Conservation (phyloP, 2,797 vertebrate genomes). For the Acipenser ruthenus region DNA sequence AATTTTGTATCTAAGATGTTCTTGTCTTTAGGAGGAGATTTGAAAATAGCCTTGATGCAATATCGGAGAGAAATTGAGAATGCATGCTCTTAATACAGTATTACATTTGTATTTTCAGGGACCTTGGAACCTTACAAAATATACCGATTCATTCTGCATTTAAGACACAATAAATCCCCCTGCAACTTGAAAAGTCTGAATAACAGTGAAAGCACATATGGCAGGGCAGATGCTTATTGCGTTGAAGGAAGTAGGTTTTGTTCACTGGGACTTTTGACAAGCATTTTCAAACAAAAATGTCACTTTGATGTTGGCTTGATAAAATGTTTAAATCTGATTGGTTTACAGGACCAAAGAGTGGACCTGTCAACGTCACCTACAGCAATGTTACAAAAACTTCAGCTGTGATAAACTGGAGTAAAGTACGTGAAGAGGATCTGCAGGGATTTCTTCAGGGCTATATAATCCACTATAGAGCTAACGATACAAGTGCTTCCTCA, state of each 20-base stretch:
- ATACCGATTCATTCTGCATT: conserved; percentile 60
- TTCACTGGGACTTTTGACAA: not conserved
- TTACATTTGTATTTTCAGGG: conserved; percentile 25
- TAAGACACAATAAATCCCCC: conserved; percentile 33
- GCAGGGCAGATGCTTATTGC: conserved; percentile 49
- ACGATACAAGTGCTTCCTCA: not conserved
- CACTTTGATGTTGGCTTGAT: not conserved
- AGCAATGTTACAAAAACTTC: conserved; percentile 47
- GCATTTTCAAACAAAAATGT: too few species aligned
- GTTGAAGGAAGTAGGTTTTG: conserved; percentile 61
- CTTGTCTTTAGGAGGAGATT: too few species aligned
- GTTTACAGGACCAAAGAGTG: conserved; percentile 55
- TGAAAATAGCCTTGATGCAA: too few species aligned
- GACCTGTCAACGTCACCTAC: conserved; percentile 57
- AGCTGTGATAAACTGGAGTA: conserved; percentile 54
- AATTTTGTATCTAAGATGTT: too few species aligned
- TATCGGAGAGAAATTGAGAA: too few species aligned
- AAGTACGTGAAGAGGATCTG: conserved; percentile 56
- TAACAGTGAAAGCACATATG: conserved; percentile 55
- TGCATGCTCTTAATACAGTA: too few species aligned
- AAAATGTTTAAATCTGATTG: not conserved
- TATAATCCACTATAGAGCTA: conserved; percentile 46
- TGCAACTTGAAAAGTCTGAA: conserved; percentile 53
- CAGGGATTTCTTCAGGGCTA: conserved; percentile 71
- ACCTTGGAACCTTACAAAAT: conserved; percentile 53